These are phyloP conservation scores for Alloscopus bannaensis DNA, from an alignment of 2,888 invertebrate genomes.

Conservation along the genomic window DNA sequence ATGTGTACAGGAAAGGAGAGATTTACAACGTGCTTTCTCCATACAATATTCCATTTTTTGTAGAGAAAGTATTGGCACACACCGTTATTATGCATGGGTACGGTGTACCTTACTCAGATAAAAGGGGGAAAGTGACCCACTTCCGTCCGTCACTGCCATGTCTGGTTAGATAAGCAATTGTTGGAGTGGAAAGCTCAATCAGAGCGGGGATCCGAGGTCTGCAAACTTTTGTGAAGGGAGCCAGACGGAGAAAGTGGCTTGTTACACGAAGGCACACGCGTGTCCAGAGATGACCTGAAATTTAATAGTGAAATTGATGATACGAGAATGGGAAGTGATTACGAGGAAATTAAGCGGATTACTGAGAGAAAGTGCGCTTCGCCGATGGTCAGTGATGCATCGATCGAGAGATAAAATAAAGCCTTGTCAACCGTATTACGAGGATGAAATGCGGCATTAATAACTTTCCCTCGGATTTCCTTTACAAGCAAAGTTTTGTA, in stretches of 20 bases:
- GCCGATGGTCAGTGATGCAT: not conserved
- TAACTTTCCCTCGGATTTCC: not conserved
- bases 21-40: not conserved
- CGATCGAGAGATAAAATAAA: not conserved
- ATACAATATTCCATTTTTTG: not conserved
- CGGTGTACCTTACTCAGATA: not conserved
- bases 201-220: not conserved
- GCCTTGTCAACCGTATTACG: not conserved
- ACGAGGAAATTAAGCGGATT: not conserved
- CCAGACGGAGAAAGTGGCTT: not conserved
- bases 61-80: not conserved
- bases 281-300: not conserved
- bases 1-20: not conserved
- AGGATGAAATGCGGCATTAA: not conserved
- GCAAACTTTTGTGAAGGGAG: not conserved
- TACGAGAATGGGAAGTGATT: not conserved
- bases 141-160: constrained; percentile 4
- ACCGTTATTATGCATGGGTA: not conserved
- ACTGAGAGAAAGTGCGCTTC: not conserved
- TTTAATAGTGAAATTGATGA: constrained; percentile 2
- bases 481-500: too few relatives aligned
- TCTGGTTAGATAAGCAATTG: not conserved
- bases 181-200: constrained; percentile 12
- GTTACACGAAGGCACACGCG: not conserved
- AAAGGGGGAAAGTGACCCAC: not conserved